Evolutionary conservation across 2,797 vertebrate species (phyloP), one percentile per base, ranked within the genome.

Genomic region (Coracias cyanogaster): DNA sequence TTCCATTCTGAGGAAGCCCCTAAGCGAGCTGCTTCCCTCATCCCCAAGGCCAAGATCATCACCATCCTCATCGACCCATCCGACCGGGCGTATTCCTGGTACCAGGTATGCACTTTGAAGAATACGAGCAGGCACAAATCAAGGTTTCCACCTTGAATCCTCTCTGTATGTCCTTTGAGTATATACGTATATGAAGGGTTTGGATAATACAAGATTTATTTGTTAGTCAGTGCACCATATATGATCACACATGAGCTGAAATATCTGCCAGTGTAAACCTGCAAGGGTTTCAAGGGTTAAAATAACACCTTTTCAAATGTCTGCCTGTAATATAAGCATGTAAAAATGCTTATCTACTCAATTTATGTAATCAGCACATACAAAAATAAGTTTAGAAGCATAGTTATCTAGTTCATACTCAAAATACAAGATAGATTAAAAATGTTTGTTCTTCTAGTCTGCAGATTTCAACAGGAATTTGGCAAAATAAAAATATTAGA

Each of bases 21-120:
- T 28, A 98, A 95, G 82, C 98, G 99, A 93, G 98, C 98, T 15
- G 98, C 98, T 67, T 99, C 99, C 74, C 98, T 99, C 83, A 97
- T 99, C 70, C 99, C 99, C 76, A 99, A 99, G 96, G 99, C 99
- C 96, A 99, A 99, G 98, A 98, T 99, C 97, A 99, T 99, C 97
- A 99, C 99, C 76, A 99, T 99, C 96, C 99, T 99, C 87, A 99
- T 99, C 67, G 99, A 99, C 95, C 99, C 99, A 1, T 99, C 99
- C 2, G 99, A 99, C 97, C 98, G 99, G 66, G 99, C 99, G 0
- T 99, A 99, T 87, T 99, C 99, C 96, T 99, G 99, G 99, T 99
- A 99, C 92, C 99, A 99, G 99, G 99, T 99, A 95, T 35, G 92
- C 48, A 25, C 31, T 22, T 51, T 41, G 60, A 82, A 83, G 43